phyloP scores from a whole-genome alignment of 2,113 vertebrate species.

The Pseudorhombus dupliciocellatus region DNA sequence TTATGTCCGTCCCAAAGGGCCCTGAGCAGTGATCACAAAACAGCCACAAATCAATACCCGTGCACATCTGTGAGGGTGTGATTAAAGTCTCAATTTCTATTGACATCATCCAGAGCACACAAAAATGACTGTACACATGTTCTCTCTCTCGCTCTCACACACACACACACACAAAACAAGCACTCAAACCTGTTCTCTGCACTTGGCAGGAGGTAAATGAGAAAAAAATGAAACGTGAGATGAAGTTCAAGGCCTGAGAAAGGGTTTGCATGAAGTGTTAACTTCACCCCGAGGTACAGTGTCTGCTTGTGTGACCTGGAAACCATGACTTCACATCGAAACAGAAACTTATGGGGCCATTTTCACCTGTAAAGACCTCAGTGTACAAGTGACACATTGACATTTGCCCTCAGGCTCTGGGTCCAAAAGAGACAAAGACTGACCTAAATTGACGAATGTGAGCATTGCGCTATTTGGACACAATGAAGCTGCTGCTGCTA shows the following conservation, averaged over 20 bases:
- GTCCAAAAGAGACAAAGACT: constrained; percentile 41
- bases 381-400: constrained; percentile 31
- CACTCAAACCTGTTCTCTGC: constrained; percentile 15
- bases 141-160: too few relatives aligned
- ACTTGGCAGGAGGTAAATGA: constrained; percentile 15
- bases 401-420: constrained; percentile 17
- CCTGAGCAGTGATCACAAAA: constrained; percentile 44
- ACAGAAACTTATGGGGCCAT: constrained; percentile 4
- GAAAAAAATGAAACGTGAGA: constrained; percentile 42
- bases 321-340: constrained; percentile 15
- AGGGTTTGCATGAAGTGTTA: constrained; percentile 31
- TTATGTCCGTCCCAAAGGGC: constrained; percentile 53
- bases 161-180: constrained; percentile 3
- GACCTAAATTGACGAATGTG: constrained; percentile 60
- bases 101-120: constrained; percentile 17
- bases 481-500: constrained; percentile 39
- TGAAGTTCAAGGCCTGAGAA: constrained; percentile 48
- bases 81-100: constrained; percentile 63
- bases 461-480: constrained; percentile 48
- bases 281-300: constrained; percentile 26
- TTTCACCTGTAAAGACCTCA: neutral
- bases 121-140: neutral
- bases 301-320: constrained; percentile 19
- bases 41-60: constrained; percentile 68
- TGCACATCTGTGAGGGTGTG: constrained; percentile 64